phyloP scores from a whole-genome alignment of 2,113 vertebrate genomes.

The Nyctereutes procyonoides region DNA sequence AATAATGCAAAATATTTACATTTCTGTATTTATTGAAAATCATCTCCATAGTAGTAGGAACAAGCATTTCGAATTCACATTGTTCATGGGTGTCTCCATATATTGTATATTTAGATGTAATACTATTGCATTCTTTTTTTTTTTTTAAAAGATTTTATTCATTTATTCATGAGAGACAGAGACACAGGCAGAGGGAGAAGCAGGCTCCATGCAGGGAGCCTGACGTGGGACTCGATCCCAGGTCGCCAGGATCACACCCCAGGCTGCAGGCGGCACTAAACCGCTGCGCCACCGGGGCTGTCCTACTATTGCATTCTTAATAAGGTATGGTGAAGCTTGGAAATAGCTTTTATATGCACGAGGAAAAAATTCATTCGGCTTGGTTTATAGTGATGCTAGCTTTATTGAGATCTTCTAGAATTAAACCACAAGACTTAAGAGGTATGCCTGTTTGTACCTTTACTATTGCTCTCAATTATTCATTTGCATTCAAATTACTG shows the following conservation, averaged over 20 bases:
- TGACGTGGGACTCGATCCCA: too few relatives aligned
- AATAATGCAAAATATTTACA: too few relatives aligned
- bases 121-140: background rate
- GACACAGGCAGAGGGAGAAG: too few relatives aligned
- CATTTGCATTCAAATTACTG: background rate
- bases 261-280: too few relatives aligned
- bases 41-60: background rate
- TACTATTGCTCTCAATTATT: background rate
- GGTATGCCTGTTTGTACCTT: background rate
- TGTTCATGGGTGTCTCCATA: background rate
- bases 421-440: background rate
- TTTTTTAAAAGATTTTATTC: too few relatives aligned
- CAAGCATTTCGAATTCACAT: background rate
- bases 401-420: background rate
- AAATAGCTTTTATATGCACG: background rate
- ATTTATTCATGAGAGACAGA: too few relatives aligned
- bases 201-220: too few relatives aligned
- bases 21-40: background rate
- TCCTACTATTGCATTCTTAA: background rate
- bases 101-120: background rate
- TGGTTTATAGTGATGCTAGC: background rate
- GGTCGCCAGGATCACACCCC: too few relatives aligned
- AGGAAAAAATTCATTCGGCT: background rate
- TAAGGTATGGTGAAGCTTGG: background rate
- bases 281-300: too few relatives aligned